Evolutionary conservation across 2,888 invertebrate species (phyloP).

Genomic region (Torymus tubicola): DNA sequence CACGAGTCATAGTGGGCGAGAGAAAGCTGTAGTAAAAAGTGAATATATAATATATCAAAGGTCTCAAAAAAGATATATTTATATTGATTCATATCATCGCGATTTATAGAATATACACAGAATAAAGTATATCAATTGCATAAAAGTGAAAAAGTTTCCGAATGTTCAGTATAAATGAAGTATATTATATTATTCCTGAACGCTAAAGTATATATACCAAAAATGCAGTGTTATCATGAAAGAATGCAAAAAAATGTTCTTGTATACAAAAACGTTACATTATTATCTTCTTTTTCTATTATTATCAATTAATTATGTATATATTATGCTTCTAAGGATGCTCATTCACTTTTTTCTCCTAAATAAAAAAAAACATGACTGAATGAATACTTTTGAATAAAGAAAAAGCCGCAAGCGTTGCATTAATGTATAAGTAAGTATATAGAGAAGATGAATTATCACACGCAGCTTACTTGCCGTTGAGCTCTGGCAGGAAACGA

Average conservation of each 20-base stretch:
- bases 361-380: conserved; percentile 43
- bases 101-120: background rate
- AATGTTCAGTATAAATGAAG: background rate
- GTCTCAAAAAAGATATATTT: background rate
- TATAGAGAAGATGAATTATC: background rate
- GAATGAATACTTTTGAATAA: conserved; percentile 39
- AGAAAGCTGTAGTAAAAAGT: conserved; percentile 10
- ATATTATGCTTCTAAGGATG: conserved; percentile 46
- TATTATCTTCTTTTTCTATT: background rate
- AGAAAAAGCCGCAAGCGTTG: conserved; percentile 47
- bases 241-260: conserved; percentile 43
- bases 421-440: conserved; percentile 13
- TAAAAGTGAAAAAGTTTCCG: background rate
- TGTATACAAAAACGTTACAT: conserved; percentile 13
- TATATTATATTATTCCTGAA: background rate
- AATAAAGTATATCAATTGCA: background rate
- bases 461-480: conserved; percentile 23
- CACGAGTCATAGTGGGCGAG: background rate
- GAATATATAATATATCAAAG: background rate
- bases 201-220: background rate
- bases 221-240: conserved; percentile 5
- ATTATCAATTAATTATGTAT: no score
- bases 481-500: no score
- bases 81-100: conserved; percentile 16
- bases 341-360: conserved; percentile 50